Conservation (phyloP, 2,113 vertebrate genomes). For the Poeciliopsis turrubarensis region DNA sequence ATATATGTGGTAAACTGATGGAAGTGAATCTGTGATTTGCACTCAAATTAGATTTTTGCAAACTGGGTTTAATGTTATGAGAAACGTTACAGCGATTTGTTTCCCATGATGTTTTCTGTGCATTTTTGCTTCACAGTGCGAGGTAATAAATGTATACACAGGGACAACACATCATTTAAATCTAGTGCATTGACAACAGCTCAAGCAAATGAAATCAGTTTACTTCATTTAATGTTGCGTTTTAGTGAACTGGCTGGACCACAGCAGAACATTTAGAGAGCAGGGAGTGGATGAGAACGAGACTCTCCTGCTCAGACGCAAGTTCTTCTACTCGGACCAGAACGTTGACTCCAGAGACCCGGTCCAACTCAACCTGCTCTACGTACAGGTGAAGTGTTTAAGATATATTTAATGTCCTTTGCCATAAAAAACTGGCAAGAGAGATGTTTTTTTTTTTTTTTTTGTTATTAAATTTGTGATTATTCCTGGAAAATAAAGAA, state of each 20-base stretch:
- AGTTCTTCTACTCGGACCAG: constrained; percentile 99
- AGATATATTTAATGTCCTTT: too few relatives aligned
- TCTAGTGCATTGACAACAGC: background rate
- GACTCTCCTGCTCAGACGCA: constrained; percentile 90
- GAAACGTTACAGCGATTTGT: too few relatives aligned
- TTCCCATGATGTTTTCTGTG: too few relatives aligned
- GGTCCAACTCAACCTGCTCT: constrained; percentile 97
- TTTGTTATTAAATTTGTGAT: too few relatives aligned
- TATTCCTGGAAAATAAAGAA: too few relatives aligned
- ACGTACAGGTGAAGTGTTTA: constrained; percentile 87
- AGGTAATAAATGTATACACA: background rate
- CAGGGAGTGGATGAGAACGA: constrained; percentile 97
- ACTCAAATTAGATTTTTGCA: too few relatives aligned
- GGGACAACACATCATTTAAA: background rate
- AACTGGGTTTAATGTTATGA: too few relatives aligned
- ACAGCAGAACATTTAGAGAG: constrained; percentile 95
- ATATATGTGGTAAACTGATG: too few relatives aligned
- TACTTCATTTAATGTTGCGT: constrained; percentile 6
- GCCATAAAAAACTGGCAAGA: too few relatives aligned
- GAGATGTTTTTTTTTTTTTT: too few relatives aligned
- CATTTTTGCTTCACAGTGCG: background rate
- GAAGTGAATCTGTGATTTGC: too few relatives aligned
- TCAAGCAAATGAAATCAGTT: background rate
- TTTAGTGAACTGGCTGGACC: constrained; percentile 97
- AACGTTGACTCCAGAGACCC: constrained; percentile 98